Evolutionary conservation across 2,888 invertebrate genomes (phyloP).

Genomic region (Drosophila leonis): DNA sequence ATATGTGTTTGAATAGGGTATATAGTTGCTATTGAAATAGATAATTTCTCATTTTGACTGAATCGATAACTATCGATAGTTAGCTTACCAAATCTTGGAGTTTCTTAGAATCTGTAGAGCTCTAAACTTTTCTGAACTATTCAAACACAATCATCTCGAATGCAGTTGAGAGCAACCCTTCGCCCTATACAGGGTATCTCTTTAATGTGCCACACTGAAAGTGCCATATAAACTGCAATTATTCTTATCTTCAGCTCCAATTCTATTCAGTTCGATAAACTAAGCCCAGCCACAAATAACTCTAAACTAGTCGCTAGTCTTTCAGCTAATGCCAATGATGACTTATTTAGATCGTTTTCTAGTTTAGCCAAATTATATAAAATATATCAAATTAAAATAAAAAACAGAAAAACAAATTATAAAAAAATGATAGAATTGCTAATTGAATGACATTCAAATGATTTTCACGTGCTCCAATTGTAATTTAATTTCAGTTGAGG

Average conservation of each 20-base stretch:
- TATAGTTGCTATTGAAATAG: no score
- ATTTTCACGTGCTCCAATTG: slow-evolving; percentile 28
- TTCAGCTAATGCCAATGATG: not conserved
- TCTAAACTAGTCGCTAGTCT: not conserved
- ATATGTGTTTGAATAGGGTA: no score
- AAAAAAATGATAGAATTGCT: not conserved
- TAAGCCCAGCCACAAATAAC: not conserved
- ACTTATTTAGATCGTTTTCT: not conserved
- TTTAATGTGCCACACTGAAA: not conserved
- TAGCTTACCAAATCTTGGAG: no score
- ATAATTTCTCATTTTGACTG: no score
- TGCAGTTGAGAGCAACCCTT: not conserved
- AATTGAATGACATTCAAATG: slow-evolving; percentile 12
- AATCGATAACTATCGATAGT: no score
- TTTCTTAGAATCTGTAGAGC: no score
- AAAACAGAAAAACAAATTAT: no score
- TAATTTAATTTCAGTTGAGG: not conserved
- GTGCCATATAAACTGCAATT: no score
- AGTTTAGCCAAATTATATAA: no score
- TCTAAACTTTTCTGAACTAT: no score
- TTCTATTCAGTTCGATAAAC: not conserved
- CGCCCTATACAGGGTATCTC: not conserved
- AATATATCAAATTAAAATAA: no score
- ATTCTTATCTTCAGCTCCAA: not conserved
- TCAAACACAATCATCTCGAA: no score